A percentile compares a stretch with the other conserved stretches of the same genome.
Evolutionary conservation across 2,888 invertebrate species (phyloP).

Genomic region (Lasioglossum oenotherae): DNA sequence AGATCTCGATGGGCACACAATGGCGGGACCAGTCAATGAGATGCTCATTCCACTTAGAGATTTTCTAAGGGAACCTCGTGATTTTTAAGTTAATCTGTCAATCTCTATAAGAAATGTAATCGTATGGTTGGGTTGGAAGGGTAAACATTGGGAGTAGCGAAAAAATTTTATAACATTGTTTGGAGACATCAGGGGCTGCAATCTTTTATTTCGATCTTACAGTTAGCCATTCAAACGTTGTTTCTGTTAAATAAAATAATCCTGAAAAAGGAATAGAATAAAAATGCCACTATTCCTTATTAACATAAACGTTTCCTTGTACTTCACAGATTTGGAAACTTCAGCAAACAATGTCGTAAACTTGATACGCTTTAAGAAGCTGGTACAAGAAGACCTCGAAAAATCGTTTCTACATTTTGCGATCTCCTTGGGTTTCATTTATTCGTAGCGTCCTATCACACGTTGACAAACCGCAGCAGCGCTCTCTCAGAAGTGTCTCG

Average conservation of each 20-base stretch:
- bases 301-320: neutral
- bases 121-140: neutral
- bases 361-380: neutral
- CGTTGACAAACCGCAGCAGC: neutral
- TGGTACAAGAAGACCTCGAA: neutral
- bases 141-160: neutral
- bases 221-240: neutral
- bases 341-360: neutral
- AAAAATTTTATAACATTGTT: neutral
- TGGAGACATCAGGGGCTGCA: neutral
- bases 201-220: neutral
- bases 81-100: neutral
- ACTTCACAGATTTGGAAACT: neutral
- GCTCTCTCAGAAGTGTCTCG: neutral
- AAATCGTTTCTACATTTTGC: neutral
- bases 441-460: neutral
- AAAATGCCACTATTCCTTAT: neutral
- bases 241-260: neutral
- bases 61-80: neutral
- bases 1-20: neutral
- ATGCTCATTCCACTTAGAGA: neutral
- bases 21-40: neutral
- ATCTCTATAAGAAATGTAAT: neutral
- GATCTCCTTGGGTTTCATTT: neutral
- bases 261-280: neutral